A percentile compares a stretch with the other conserved stretches of the same genome.
These are phyloP conservation scores for Rhagonycha fulva DNA, from an alignment of 2,888 invertebrate species.

Conservation along the genomic window DNA sequence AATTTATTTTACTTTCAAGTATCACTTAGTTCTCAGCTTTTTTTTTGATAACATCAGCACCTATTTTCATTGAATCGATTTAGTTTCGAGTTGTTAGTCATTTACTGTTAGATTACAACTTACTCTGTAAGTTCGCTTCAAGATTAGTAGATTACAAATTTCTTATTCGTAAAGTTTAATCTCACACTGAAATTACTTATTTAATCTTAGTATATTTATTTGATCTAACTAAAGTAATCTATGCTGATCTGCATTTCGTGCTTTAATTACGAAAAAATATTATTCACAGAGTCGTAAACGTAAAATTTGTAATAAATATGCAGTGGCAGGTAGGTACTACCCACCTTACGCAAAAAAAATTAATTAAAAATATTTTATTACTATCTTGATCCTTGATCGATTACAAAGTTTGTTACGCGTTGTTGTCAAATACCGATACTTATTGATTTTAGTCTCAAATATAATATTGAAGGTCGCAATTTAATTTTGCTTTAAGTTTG, in stretches of 20 bases:
- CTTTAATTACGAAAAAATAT: neutral
- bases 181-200: neutral
- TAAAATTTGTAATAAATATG: no score
- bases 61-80: neutral
- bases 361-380: no score
- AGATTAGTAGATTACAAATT: neutral
- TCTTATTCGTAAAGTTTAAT: neutral
- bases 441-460: no score
- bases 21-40: neutral
- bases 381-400: neutral
- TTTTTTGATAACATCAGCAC: neutral
- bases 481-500: neutral
- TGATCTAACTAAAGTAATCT: neutral
- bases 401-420: no score
- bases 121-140: neutral
- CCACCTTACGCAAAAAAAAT: no score
- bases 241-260: neutral
- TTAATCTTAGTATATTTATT: neutral
- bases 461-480: no score
- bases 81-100: neutral
- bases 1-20: neutral
- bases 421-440: no score
- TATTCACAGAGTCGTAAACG: neutral
- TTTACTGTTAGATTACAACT: neutral
- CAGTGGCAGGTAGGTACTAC: no score